These are phyloP conservation scores for Mythimna pallens DNA, from an alignment of 2,888 invertebrate species.

Conservation along the genomic window DNA sequence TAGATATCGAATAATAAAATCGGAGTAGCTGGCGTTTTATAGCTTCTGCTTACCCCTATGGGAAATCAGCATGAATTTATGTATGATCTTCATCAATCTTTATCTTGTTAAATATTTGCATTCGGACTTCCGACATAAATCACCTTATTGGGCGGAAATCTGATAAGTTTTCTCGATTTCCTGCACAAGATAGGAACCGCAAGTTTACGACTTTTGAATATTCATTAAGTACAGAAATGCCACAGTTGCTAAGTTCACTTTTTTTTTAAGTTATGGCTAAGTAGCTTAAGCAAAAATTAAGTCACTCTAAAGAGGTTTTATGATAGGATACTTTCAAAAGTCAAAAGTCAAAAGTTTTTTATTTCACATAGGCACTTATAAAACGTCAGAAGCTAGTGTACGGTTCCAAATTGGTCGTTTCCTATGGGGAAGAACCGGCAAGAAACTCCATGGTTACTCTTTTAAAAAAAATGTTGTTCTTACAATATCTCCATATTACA, in stretches of 20 bases:
- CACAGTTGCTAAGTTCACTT: constrained; percentile 17
- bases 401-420: too few relatives aligned
- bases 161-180: constrained; percentile 54
- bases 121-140: constrained; percentile 41
- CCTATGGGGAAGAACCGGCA: too few relatives aligned
- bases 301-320: not conserved
- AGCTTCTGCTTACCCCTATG: not conserved
- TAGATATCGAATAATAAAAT: not conserved
- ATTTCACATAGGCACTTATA: too few relatives aligned
- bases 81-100: constrained; percentile 34
- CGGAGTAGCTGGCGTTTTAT: not conserved
- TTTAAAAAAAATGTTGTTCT: too few relatives aligned
- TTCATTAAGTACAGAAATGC: constrained; percentile 30
- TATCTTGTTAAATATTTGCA: constrained; percentile 25
- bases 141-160: constrained; percentile 29
- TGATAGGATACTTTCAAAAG: too few relatives aligned
- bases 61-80: constrained; percentile 20
- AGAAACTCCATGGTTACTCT: too few relatives aligned
- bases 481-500: too few relatives aligned
- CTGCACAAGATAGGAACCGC: constrained; percentile 30
- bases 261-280: not conserved
- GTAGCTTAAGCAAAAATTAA: not conserved
- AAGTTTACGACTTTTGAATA: constrained; percentile 51
- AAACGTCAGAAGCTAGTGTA: too few relatives aligned
- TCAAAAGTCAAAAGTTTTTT: too few relatives aligned